A percentile compares a stretch with the other conserved stretches of the same genome.
These are phyloP conservation scores for Takifugu bimaculatus DNA, from an alignment of 2,113 vertebrate genomes.

Conservation along the genomic window DNA sequence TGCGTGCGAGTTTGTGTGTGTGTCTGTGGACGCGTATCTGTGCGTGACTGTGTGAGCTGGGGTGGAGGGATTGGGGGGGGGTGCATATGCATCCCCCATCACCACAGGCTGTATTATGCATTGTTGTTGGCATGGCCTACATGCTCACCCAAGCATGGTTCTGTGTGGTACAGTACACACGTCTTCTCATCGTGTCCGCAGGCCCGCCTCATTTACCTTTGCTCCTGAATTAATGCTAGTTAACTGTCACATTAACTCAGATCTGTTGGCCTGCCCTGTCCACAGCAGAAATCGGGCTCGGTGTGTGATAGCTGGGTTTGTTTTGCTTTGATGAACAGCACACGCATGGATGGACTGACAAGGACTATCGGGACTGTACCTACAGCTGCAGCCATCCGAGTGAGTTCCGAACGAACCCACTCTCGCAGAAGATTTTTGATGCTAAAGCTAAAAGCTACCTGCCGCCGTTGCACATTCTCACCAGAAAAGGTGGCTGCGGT, in stretches of 20 bases:
- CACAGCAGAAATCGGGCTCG: conserved; percentile 58
- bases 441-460: conserved; percentile 9
- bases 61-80: conserved; percentile 23
- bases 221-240: conserved; percentile 75
- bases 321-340: conserved; percentile 44
- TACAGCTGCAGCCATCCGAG: conserved; percentile 31
- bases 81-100: conserved; percentile 58
- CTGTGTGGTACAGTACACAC: conserved; percentile 72
- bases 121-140: conserved; percentile 79
- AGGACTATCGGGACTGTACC: conserved; percentile 20
- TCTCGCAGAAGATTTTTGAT: conserved; percentile 12
- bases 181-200: conserved; percentile 63
- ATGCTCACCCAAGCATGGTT: conserved; percentile 76
- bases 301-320: conserved; percentile 39
- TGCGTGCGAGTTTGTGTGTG: conserved; percentile 42
- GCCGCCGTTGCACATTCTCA: conserved; percentile 1
- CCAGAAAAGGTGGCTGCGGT: conserved; percentile 2
- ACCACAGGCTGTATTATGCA: conserved; percentile 74
- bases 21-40: conserved; percentile 24
- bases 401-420: conserved; percentile 16
- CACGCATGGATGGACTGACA: conserved; percentile 21
- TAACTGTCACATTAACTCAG: conserved; percentile 73
- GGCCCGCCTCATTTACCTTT: conserved; percentile 69
- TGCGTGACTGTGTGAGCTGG: conserved; percentile 26
- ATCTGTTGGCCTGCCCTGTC: conserved; percentile 59